These are phyloP conservation scores for Therioaphis trifolii DNA, from an alignment of 2,888 invertebrate genomes.

Conservation along the genomic window DNA sequence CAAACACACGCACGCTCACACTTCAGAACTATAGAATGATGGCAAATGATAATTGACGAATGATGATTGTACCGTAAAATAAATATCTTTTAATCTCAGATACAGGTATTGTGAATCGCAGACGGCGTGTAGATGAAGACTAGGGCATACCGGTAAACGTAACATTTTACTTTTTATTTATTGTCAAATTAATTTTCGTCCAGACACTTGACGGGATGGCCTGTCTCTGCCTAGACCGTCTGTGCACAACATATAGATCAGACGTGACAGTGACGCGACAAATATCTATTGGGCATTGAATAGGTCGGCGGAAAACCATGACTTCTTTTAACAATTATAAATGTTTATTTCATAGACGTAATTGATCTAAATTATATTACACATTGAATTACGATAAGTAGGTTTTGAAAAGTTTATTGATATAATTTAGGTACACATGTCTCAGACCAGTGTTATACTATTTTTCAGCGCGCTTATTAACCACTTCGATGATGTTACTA, in stretches of 20 bases:
- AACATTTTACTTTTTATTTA: slow-evolving; percentile 44
- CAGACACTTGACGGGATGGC: slow-evolving; percentile 22
- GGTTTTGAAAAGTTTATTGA: slow-evolving; percentile 2
- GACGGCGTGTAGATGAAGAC: not conserved
- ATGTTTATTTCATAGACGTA: slow-evolving; percentile 22
- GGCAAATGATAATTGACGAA: not conserved
- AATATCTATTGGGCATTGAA: slow-evolving; percentile 27
- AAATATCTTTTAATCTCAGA: slow-evolving; percentile 50
- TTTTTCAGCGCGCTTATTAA: too few species aligned
- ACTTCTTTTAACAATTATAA: slow-evolving; percentile 30
- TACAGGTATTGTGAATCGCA: slow-evolving; percentile 1
- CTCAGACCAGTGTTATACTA: too few species aligned
- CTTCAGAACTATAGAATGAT: not conserved
- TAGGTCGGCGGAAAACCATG: slow-evolving; percentile 6
- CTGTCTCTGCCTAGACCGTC: slow-evolving; percentile 40
- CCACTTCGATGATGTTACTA: too few species aligned
- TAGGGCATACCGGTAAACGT: slow-evolving; percentile 25
- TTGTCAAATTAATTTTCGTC: slow-evolving; percentile 42
- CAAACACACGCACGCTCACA: too few species aligned
- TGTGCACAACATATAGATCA: slow-evolving; percentile 36
- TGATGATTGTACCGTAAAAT: slow-evolving; percentile 34
- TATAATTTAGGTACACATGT: not conserved
- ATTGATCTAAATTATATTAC: slow-evolving; percentile 35
- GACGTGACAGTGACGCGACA: slow-evolving; percentile 44
- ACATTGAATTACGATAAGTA: not conserved